Conservation (phyloP, 2,888 invertebrate genomes). For the Choristoneura rosaceana region DNA sequence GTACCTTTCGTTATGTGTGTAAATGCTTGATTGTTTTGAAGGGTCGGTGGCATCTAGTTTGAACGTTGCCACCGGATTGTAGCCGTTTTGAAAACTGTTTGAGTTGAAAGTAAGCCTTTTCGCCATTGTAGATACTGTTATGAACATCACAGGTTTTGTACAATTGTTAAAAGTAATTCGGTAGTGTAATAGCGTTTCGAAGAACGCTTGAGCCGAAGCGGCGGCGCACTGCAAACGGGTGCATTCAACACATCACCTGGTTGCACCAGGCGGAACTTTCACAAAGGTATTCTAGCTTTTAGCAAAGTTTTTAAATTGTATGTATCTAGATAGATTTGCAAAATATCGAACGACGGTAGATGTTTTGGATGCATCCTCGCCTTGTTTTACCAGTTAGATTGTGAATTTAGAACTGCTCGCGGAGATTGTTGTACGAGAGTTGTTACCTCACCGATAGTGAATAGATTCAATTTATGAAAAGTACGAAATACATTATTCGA, state of each 20-base stretch:
- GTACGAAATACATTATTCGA: constrained; percentile 79
- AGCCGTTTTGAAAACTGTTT: not conserved
- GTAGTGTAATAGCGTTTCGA: not conserved
- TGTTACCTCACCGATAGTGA: constrained; percentile 84
- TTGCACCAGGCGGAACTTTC: not conserved
- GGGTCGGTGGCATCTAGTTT: constrained; percentile 10
- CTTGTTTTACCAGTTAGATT: constrained; percentile 66
- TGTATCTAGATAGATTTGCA: constrained; percentile 42
- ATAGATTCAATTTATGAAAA: constrained; percentile 82
- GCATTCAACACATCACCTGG: constrained; percentile 17
- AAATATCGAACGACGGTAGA: constrained; percentile 38
- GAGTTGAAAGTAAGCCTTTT: constrained; percentile 1
- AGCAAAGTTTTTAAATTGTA: constrained; percentile 18
- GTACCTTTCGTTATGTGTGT: constrained; percentile 11
- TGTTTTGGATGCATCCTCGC: constrained; percentile 66
- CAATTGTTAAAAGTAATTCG: not conserved
- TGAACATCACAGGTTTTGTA: constrained; percentile 10
- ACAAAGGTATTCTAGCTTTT: constrained; percentile 11
- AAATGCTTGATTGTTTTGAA: constrained; percentile 20
- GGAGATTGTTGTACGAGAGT: constrained; percentile 77
- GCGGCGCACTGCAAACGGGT: constrained; percentile 20
- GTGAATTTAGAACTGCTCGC: constrained; percentile 74
- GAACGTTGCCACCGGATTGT: not conserved
- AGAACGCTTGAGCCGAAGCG: constrained; percentile 18
- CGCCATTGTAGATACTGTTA: constrained; percentile 13